phyloP scores from a whole-genome alignment of 2,888 invertebrate species.

The Trichogramma dendrolimi region DNA sequence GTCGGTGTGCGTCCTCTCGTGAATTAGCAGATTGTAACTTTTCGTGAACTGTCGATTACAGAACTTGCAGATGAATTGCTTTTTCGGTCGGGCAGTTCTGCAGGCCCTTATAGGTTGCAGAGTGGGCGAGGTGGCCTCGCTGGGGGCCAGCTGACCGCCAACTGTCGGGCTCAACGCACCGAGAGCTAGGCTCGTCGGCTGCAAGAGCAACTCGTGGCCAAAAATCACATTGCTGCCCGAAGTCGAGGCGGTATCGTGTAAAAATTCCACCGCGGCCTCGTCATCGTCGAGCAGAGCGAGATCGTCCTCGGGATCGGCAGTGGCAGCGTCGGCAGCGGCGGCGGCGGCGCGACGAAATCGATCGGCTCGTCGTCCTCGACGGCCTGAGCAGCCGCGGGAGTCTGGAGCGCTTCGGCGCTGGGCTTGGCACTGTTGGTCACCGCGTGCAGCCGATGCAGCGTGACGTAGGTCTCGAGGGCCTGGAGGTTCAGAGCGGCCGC shows the following conservation, averaged over 20 bases:
- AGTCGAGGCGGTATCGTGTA: conserved; percentile 36
- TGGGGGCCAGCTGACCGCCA: too few species aligned
- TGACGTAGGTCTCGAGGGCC: conserved; percentile 80
- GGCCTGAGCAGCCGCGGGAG: not conserved
- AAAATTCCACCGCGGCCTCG: conserved; percentile 35
- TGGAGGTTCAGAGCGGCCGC: conserved; percentile 81
- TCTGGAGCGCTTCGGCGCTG: not conserved
- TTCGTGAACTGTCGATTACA: conserved; percentile 97
- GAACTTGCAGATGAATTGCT: conserved; percentile 97
- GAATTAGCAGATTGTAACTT: conserved; percentile 96
- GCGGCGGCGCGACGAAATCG: conserved; percentile 14
- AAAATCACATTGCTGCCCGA: not conserved
- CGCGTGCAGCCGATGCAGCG: conserved; percentile 73
- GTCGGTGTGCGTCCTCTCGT: conserved; percentile 95
- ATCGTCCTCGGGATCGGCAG: conserved; percentile 61
- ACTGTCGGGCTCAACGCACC: too few species aligned
- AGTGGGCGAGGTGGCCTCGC: conserved; percentile 36
- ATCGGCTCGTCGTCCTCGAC: conserved; percentile 60
- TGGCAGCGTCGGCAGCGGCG: conserved; percentile 40
- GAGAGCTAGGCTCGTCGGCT: conserved; percentile 14
- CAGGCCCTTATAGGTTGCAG: conserved; percentile 37
- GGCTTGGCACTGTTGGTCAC: conserved; percentile 14
- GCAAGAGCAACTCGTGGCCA: conserved; percentile 42
- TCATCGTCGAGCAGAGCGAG: conserved; percentile 71
- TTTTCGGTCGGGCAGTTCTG: conserved; percentile 60